Evolutionary conservation across 2,797 vertebrate species (phyloP).

Genomic region (Chaenodraco wilsoni): DNA sequence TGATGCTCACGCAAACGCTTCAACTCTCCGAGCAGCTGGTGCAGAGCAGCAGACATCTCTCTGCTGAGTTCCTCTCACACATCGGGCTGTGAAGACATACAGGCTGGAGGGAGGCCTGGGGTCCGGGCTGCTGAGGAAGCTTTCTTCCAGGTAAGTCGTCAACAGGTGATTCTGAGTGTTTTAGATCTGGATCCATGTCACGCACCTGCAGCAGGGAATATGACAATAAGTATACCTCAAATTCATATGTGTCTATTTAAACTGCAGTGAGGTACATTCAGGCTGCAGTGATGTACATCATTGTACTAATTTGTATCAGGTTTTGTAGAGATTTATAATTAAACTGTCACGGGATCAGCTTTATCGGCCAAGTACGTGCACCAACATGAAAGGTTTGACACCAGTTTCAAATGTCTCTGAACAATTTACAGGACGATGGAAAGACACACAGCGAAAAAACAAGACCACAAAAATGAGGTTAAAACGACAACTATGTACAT

Average conservation of each 20-base stretch:
- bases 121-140: constrained; percentile 68
- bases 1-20: constrained; percentile 39
- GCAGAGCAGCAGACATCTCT: constrained; percentile 38
- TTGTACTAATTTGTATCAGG: neutral
- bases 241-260: neutral
- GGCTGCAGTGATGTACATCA: neutral
- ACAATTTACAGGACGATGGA: no score
- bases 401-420: no score
- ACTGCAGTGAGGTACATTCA: neutral
- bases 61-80: constrained; percentile 45
- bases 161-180: neutral
- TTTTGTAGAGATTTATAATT: neutral
- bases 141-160: constrained; percentile 73
- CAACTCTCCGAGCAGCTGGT: constrained; percentile 25
- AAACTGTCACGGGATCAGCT: no score
- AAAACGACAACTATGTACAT: no score
- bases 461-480: no score
- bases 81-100: constrained; percentile 11
- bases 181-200: neutral
- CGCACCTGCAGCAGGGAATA: neutral
- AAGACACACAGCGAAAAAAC: no score
- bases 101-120: constrained; percentile 73
- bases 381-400: no score
- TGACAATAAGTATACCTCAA: neutral
- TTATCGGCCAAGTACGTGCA: no score